Conservation (phyloP, 2,113 vertebrate genomes). For the Serinus canaria region DNA sequence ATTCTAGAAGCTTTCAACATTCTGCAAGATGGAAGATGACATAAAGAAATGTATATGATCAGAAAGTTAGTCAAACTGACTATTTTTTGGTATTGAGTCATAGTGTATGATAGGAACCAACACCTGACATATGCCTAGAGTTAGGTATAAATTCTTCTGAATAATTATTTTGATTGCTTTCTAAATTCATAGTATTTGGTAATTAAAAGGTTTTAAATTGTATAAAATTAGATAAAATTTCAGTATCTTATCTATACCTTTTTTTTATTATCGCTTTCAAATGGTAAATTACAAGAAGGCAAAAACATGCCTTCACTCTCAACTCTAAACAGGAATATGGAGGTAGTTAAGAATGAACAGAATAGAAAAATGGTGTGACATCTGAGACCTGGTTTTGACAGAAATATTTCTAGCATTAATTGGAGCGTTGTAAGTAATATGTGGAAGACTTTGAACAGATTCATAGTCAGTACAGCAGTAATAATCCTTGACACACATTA, state of each 20-base stretch:
- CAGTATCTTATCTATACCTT: neutral
- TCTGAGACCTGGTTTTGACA: slow-evolving; percentile 64
- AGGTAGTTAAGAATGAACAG: neutral
- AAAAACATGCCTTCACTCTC: slow-evolving; percentile 16
- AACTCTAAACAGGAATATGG: slow-evolving; percentile 8
- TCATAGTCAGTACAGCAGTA: slow-evolving; percentile 36
- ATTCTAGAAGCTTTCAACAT: neutral
- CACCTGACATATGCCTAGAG: neutral
- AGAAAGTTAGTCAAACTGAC: neutral
- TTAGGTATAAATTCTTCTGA: slow-evolving; percentile 24
- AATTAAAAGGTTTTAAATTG: slow-evolving; percentile 44
- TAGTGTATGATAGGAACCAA: slow-evolving; percentile 1
- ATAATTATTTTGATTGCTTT: slow-evolving; percentile 56
- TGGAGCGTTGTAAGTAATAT: neutral
- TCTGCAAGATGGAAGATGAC: neutral
- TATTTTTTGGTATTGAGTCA: neutral
- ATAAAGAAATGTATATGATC: neutral
- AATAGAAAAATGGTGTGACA: neutral
- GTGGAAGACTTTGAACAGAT: slow-evolving; percentile 41
- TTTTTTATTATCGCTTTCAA: slow-evolving; percentile 45
- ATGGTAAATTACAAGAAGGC: neutral
- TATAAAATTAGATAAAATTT: slow-evolving; percentile 40
- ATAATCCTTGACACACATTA: slow-evolving; percentile 36
- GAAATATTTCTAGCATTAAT: slow-evolving; percentile 60
- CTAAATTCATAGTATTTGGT: slow-evolving; percentile 51